Percentiles rank a stretch among this genome's conserved stretches.
phyloP scores from a whole-genome alignment of 2,113 vertebrate species.

The Sorex fumeus region DNA sequence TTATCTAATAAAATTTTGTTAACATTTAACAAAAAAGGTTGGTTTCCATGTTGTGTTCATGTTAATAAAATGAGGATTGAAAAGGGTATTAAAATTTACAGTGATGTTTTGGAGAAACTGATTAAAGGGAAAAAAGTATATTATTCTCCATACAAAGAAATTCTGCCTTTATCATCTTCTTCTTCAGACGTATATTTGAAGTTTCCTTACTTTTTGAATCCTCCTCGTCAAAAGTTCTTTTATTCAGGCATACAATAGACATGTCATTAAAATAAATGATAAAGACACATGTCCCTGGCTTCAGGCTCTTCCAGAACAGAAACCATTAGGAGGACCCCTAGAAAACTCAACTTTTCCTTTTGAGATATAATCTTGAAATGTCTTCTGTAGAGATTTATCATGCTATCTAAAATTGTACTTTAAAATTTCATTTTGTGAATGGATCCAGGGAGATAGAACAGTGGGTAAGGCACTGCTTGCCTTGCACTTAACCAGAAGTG shows the following conservation, averaged over 20 bases:
- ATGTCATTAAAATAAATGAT: not conserved
- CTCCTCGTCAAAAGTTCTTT: not conserved
- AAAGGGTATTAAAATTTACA: not conserved
- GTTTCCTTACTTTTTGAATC: not conserved
- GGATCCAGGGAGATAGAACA: too few species aligned
- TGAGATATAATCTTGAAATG: slow-evolving; percentile 31
- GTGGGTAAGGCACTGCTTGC: too few species aligned
- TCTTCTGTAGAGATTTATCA: not conserved
- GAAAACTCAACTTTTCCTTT: not conserved
- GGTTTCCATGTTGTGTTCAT: slow-evolving; percentile 6
- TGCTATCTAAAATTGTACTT: not conserved
- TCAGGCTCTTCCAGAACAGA: not conserved
- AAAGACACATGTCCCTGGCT: not conserved
- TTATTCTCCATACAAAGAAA: slow-evolving; percentile 4
- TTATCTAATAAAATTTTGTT: too few species aligned
- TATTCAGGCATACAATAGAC: not conserved
- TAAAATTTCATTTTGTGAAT: too few species aligned
- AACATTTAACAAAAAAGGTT: not conserved
- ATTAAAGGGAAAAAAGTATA: not conserved
- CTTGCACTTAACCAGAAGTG: too few species aligned
- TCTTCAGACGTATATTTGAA: not conserved
- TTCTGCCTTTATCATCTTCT: not conserved
- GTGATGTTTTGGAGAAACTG: not conserved
- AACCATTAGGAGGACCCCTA: not conserved
- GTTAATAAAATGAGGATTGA: slow-evolving; percentile 24